Conservation (phyloP, 1,140 invertebrate species). For the honey bee (Apis mellifera) region DNA sequence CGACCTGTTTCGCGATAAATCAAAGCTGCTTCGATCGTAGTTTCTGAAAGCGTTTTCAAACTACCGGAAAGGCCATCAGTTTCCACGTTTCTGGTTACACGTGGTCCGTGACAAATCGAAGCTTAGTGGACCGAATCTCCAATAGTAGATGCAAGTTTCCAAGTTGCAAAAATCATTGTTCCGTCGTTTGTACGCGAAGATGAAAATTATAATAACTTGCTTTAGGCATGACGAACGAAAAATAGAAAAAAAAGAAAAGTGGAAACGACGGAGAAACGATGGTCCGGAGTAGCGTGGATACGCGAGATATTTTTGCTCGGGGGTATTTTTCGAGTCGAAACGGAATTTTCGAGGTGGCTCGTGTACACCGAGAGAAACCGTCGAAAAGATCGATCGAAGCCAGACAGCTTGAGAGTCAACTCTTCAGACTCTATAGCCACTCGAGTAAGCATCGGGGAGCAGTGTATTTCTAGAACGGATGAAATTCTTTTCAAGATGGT, state of each 20-base stretch:
- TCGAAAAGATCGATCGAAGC: slow-evolving; percentile 19
- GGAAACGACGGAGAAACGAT: neutral
- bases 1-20: slow-evolving; percentile 3
- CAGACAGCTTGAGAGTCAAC: slow-evolving; percentile 39
- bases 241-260: slow-evolving; percentile 32
- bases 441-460: slow-evolving; percentile 14
- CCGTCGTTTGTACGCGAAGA: neutral
- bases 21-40: neutral
- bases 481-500: slow-evolving; percentile 27
- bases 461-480: slow-evolving; percentile 8
- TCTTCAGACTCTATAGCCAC: slow-evolving; percentile 39
- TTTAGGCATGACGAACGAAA: slow-evolving; percentile 18
- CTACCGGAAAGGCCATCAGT: neutral
- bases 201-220: slow-evolving; percentile 56
- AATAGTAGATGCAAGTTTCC: neutral
- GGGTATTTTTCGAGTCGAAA: slow-evolving; percentile 38
- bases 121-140: neutral
- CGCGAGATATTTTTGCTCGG: slow-evolving; percentile 26
- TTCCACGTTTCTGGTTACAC: neutral
- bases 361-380: slow-evolving; percentile 3
- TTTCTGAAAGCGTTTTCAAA: neutral
- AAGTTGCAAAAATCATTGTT: slow-evolving; percentile 6
- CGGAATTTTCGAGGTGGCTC: slow-evolving; percentile 41
- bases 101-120: neutral
- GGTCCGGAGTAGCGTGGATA: neutral